These are phyloP conservation scores for Oncorhynchus nerka DNA, from an alignment of 2,113 vertebrate genomes.

Conservation along the genomic window DNA sequence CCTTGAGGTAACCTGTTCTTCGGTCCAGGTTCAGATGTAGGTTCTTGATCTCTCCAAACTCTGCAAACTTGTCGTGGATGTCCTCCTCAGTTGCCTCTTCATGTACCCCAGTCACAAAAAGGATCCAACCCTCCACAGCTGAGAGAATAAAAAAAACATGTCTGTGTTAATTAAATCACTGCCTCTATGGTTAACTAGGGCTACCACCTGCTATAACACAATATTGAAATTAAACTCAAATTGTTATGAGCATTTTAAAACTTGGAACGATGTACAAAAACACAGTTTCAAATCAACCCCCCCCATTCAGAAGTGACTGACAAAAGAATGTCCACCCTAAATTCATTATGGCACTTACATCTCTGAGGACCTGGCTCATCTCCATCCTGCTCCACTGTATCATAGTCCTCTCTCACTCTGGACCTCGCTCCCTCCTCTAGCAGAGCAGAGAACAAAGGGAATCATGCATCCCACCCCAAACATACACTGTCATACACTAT, in stretches of 20 bases:
- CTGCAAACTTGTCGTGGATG: slow-evolving; percentile 92
- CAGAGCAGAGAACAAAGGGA: background rate
- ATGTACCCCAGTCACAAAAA: slow-evolving; percentile 93
- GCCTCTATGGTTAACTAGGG: background rate
- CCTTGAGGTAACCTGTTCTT: slow-evolving; percentile 92
- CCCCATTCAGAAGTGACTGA: background rate
- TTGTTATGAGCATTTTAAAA: background rate
- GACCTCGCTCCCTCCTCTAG: slow-evolving; percentile 91
- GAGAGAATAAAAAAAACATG: background rate
- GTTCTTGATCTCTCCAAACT: slow-evolving; percentile 96
- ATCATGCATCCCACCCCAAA: background rate
- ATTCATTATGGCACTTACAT: slow-evolving; percentile 77
- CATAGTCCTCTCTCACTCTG: slow-evolving; percentile 90
- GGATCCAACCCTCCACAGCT: slow-evolving; percentile 98
- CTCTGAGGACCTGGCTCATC: slow-evolving; percentile 94
- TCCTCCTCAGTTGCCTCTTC: slow-evolving; percentile 97
- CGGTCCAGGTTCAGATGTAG: slow-evolving; percentile 92
- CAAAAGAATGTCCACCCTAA: background rate
- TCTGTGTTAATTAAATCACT: background rate
- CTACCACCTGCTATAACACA: background rate
- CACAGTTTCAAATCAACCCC: background rate
- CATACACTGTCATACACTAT: background rate
- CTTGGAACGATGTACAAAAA: background rate
- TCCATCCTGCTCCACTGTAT: slow-evolving; percentile 94
- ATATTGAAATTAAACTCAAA: background rate